Conservation (phyloP, 2,113 vertebrate species). For the Casuarius casuarius region DNA sequence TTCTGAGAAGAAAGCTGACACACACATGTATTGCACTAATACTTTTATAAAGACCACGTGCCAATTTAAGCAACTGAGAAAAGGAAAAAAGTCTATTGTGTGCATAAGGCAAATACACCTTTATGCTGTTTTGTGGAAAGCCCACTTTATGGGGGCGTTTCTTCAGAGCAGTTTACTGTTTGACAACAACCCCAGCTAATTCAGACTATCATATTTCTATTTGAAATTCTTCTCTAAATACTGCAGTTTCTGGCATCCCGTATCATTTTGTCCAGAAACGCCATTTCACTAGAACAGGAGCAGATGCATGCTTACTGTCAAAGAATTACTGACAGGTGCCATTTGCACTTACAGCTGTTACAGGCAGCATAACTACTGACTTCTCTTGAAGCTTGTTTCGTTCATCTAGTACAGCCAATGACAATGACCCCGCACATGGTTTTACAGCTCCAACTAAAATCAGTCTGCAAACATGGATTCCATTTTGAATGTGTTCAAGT, state of each 20-base stretch:
- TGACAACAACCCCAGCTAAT: neutral
- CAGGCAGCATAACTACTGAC: rapidly evolving
- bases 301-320: rapidly evolving
- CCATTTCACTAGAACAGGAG: no score
- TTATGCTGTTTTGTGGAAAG: neutral
- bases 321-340: rapidly evolving
- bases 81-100: rapidly evolving
- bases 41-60: no score
- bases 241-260: rapidly evolving
- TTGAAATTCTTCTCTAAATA: rapidly evolving
- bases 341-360: rapidly evolving
- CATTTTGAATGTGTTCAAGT: neutral
- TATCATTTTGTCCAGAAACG: rapidly evolving
- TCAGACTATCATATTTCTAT: rapidly evolving
- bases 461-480: neutral
- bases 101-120: neutral
- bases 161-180: neutral
- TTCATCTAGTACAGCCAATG: neutral
- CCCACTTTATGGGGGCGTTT: neutral
- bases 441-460: neutral
- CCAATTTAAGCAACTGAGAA: neutral
- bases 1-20: neutral
- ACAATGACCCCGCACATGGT: neutral
- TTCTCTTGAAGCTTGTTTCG: neutral
- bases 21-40: neutral